Conservation (phyloP, 2,797 vertebrate genomes). For the Staurois parvus region DNA sequence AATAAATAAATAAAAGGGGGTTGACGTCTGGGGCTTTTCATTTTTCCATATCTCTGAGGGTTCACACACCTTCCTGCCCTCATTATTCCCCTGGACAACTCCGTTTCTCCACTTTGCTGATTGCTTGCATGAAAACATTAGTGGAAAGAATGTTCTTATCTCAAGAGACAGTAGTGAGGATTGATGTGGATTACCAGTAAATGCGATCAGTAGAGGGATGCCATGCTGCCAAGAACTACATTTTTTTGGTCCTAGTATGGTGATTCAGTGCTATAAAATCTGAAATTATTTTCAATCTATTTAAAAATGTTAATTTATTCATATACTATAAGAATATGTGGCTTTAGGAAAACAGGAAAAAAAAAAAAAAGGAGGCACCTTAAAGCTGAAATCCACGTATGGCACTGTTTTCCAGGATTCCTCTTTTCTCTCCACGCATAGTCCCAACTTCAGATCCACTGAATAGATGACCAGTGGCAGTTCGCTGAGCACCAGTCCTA, state of each 20-base stretch:
- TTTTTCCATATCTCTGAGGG: not conserved
- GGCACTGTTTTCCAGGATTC: too few relatives aligned
- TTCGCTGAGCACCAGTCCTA: too few relatives aligned
- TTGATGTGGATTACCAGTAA: conserved; percentile 32
- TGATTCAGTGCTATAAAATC: not conserved
- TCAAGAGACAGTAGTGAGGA: conserved; percentile 22
- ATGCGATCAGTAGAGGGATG: conserved; percentile 25
- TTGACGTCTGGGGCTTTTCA: not conserved
- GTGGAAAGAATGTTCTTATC: conserved; percentile 8
- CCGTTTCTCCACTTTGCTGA: conserved; percentile 20
- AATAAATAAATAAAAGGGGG: too few relatives aligned
- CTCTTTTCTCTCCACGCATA: too few relatives aligned
- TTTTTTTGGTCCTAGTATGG: not conserved
- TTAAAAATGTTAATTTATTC: not conserved
- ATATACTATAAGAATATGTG: not conserved
- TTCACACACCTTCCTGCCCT: not conserved
- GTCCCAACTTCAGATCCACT: too few relatives aligned
- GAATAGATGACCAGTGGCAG: too few relatives aligned
- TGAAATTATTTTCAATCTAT: not conserved
- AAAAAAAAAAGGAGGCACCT: not conserved
- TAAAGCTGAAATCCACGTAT: too few relatives aligned
- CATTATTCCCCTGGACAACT: conserved; percentile 25
- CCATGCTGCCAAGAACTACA: conserved; percentile 1
- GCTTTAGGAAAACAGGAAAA: not conserved
- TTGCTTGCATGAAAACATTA: conserved; percentile 18